Evolutionary conservation across 37 sponge, comb jelly and placozoan species (phyloP), one percentile per base, ranked within the genome.

Genomic region (Axinella damicornis): DNA sequence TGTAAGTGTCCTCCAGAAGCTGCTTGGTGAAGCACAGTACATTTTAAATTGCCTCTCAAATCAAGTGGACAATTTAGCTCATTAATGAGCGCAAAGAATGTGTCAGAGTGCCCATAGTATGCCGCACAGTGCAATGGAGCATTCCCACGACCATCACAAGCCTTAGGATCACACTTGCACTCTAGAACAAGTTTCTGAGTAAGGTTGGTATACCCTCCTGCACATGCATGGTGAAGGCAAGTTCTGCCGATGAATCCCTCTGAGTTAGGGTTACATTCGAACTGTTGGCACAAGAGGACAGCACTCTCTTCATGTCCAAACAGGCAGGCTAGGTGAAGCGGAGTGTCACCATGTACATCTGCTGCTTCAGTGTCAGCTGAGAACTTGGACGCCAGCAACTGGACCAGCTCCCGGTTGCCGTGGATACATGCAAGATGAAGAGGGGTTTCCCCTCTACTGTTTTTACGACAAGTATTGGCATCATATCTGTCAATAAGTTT

Each of bases 181-280:
- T 78, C 53, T 13, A 25, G 37, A 24, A 78, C 39, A 28, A 78
- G 66, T 19, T 65, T 71, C 17, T 68, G 57, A 21, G 40, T 72
- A 20, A 82, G 74, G 36, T 6, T 12, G 14, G 46, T 46, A 46
- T 46, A 9, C 46, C 46, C 46, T 46, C 46, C 46, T 46, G 46
- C 46, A 46, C 46, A 46, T 46, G 46, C 46, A 46, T 46, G 46
- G 9, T 46, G 46, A 46, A 46, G 46, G 9, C 46, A 46, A 9
- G 46, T 46, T 46, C 46, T 46, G 46, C 9, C 46, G 2, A 5
- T 14, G 12, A 25, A 61, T 25, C 62, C 62, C 5, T 61, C 12
- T 25, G 27, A 22, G 62, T 11, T 61, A 25, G 62, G 62, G 12
- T 61, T 25, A 61, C 62, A 61, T 5, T 14, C 12, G 62, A 61